A percentile compares a stretch with the other conserved stretches of the same genome.
phyloP scores from a whole-genome alignment of 2,113 vertebrate species.

The Odontophorus gujanensis region DNA sequence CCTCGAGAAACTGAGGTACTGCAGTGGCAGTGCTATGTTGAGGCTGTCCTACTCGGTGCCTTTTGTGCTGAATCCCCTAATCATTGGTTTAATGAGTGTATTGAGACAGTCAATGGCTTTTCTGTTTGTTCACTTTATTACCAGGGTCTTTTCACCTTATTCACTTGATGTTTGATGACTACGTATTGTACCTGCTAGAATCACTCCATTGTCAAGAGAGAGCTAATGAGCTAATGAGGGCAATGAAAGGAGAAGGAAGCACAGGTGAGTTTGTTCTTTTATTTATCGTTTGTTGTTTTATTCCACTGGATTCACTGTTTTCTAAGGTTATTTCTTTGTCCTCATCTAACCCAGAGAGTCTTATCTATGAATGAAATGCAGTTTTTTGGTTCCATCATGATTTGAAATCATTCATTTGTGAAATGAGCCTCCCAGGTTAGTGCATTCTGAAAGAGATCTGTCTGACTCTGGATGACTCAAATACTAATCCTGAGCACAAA shows the following conservation, averaged over 20 bases:
- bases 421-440: background rate
- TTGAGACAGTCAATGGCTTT: slow-evolving; percentile 50
- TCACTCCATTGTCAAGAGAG: slow-evolving; percentile 97
- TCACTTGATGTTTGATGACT: slow-evolving; percentile 99
- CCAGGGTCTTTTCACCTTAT: slow-evolving; percentile 98
- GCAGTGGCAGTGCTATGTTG: background rate
- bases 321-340: background rate
- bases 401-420: background rate
- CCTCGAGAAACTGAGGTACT: background rate
- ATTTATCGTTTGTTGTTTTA: background rate
- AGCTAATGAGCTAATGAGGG: slow-evolving; percentile 94
- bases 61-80: background rate
- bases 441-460: background rate
- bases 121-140: slow-evolving; percentile 40
- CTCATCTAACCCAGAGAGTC: background rate
- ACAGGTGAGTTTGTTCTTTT: slow-evolving; percentile 81
- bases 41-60: background rate
- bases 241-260: slow-evolving; percentile 93
- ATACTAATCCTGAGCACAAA: background rate
- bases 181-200: slow-evolving; percentile 96
- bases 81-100: background rate
- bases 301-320: background rate
- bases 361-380: background rate
- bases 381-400: background rate
- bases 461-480: background rate